These are phyloP conservation scores for Ophiodon elongatus DNA, from an alignment of 2,113 vertebrate genomes.

Conservation along the genomic window DNA sequence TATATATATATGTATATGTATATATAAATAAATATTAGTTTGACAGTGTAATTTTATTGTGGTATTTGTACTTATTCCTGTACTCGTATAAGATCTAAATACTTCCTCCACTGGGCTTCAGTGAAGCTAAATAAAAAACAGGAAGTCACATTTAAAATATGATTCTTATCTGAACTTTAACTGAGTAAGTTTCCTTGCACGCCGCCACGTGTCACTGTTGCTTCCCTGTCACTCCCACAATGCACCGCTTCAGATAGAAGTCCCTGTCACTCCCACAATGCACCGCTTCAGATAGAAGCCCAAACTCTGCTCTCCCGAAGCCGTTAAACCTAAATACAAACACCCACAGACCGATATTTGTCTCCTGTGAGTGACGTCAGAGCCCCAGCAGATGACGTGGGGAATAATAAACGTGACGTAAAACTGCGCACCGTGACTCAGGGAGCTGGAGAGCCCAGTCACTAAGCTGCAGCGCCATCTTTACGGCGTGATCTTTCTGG, in stretches of 20 bases:
- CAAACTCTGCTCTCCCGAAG: background rate
- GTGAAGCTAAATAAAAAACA: too few species aligned
- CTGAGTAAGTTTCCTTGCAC: background rate
- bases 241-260: constrained; percentile 38
- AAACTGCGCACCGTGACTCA: constrained; percentile 58
- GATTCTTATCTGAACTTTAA: background rate
- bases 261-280: constrained; percentile 65
- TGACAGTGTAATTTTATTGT: too few species aligned
- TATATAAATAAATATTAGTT: too few species aligned
- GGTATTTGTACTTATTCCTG: too few species aligned
- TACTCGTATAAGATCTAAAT: too few species aligned
- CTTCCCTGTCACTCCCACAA: constrained; percentile 47
- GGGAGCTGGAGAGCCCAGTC: rapidly evolving
- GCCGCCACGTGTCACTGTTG: background rate
- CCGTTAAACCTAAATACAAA: too few species aligned
- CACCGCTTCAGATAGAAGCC: background rate
- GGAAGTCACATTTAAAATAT: background rate
- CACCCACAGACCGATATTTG: rapidly evolving
- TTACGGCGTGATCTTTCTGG: constrained; percentile 30
- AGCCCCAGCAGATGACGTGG: rapidly evolving
- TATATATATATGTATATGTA: too few species aligned
- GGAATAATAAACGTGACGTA: too few species aligned
- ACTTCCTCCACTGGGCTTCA: too few species aligned
- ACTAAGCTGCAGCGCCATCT: rapidly evolving
- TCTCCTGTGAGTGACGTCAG: background rate